Base-by-base conservation (phyloP, 1,140 invertebrate species). In the Cydia fagiglandana region DNA sequence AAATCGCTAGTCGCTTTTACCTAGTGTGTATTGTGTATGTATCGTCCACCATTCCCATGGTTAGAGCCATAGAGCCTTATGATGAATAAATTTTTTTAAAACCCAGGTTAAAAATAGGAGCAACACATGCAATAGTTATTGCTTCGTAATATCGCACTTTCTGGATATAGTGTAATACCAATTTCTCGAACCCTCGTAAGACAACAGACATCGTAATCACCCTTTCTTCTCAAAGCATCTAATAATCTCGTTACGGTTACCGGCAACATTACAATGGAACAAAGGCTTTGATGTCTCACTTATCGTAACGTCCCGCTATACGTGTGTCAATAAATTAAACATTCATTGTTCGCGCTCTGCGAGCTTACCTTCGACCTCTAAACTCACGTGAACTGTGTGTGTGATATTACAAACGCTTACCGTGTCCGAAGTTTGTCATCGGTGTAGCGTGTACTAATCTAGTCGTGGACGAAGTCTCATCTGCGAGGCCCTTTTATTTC, bases 241-340 rank as follows among this genome's bases (percentile, higher is more conserved):
- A 78, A 79, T 74, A 80, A 83, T 86, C 81, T 75, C 83, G 20
- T 79, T 77, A 80, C 73, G 30, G 66, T 45, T 70, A 76, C 45
- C 80, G 77, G 76, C 79, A 73, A 78, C 76, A 24, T 30, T 82
- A 90, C 88, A 90, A 91, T 91, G 80, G 87, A 89, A 91, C 90
- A 91, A 91, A 88, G 87, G 66, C 73, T 66, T 53, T 77, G 81
- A 82, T 82, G 80, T 77, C 77, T 83, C 84, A 73, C 74, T 80
- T 78, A 80, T 77, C 77, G 79, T 73, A 64, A 75, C 79, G 79
- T 74, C 73, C 74, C 80, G 79, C 73, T 76, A 75, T 74, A 75
- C 73, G 34, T 30, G 38, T n/a, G 47, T 50, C 56, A 64, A 83
- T 85, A 83, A 86, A 81, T 83, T 80, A 84, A 88, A 89, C 85